Evolutionary conservation across 2,888 invertebrate species (phyloP).

Genomic region (Eudasyphora cyanicolor): DNA sequence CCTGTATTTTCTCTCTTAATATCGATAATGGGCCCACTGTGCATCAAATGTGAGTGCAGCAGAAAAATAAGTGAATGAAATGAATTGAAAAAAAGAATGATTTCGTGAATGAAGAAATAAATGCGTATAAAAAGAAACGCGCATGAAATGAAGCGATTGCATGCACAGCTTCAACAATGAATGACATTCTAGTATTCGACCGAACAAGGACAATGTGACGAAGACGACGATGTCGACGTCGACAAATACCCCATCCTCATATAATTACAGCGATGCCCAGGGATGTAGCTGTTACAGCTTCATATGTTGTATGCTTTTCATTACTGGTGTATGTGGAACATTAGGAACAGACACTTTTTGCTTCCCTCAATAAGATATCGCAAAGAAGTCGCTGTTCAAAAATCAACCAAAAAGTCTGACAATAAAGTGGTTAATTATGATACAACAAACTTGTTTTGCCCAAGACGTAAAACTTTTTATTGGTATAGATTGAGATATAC

Average conservation of each 20-base stretch:
- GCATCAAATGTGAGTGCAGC: constrained; percentile 23
- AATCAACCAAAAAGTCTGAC: too few relatives aligned
- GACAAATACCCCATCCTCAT: constrained; percentile 6
- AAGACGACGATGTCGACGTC: neutral
- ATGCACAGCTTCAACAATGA: constrained; percentile 35
- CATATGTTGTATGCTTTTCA: neutral
- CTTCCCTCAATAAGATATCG: too few relatives aligned
- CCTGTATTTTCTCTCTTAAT: too few relatives aligned
- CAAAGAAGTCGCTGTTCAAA: too few relatives aligned
- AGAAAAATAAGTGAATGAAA: constrained; percentile 45
- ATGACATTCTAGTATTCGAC: neutral
- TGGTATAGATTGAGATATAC: too few relatives aligned
- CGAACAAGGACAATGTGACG: neutral
- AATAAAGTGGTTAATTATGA: too few relatives aligned
- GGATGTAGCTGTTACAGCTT: neutral
- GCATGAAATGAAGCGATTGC: constrained; percentile 53
- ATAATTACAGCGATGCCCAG: neutral
- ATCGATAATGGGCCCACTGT: neutral
- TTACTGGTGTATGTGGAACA: neutral
- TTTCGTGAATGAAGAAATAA: constrained; percentile 22
- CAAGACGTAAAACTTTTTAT: too few relatives aligned
- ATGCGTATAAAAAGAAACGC: constrained; percentile 6
- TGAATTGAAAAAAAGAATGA: constrained; percentile 38
- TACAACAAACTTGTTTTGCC: too few relatives aligned
- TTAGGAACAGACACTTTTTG: too few relatives aligned